Evolutionary conservation across 1,140 invertebrate genomes (phyloP).

Genomic region (Drosophila eugracilis): DNA sequence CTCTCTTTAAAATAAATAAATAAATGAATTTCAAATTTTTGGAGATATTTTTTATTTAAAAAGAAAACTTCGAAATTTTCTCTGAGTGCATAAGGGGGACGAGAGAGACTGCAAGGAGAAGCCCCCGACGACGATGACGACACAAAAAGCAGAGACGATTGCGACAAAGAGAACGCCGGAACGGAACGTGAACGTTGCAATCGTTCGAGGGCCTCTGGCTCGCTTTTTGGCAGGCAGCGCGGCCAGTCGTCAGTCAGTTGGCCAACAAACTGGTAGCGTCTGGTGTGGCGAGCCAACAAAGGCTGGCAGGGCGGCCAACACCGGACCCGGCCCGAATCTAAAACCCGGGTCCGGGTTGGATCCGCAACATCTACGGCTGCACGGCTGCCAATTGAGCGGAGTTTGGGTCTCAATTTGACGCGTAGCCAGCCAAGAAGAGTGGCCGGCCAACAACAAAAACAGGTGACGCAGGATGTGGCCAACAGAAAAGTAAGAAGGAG

Average conservation of each 20-base stretch:
- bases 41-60: no score
- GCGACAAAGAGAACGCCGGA: conserved; percentile 46
- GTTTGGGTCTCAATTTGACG: conserved; percentile 72
- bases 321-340: conserved; percentile 60
- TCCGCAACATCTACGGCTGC: conserved; percentile 41
- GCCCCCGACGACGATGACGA: conserved; percentile 69
- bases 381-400: conserved; percentile 63
- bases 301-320: conserved; percentile 80
- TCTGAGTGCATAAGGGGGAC: conserved; percentile 2
- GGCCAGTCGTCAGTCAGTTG: conserved; percentile 84
- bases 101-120: conserved; percentile 8
- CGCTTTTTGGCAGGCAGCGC: conserved; percentile 77
- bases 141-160: conserved; percentile 65
- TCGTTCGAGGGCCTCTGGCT: conserved; percentile 74
- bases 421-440: conserved; percentile 84
- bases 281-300: conserved; percentile 83
- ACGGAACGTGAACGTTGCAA: conserved; percentile 41
- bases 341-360: conserved; percentile 14
- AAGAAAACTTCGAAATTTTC: background rate
- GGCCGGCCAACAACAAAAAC: conserved; percentile 71
- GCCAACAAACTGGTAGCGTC: conserved; percentile 84
- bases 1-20: no score
- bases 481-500: conserved; percentile 26
- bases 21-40: no score
- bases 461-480: conserved; percentile 69